Percentiles rank a stretch among this genome's conserved stretches.
These are phyloP conservation scores for Apomyelois bistriatella DNA, from an alignment of 2,888 invertebrate species.

Conservation along the genomic window DNA sequence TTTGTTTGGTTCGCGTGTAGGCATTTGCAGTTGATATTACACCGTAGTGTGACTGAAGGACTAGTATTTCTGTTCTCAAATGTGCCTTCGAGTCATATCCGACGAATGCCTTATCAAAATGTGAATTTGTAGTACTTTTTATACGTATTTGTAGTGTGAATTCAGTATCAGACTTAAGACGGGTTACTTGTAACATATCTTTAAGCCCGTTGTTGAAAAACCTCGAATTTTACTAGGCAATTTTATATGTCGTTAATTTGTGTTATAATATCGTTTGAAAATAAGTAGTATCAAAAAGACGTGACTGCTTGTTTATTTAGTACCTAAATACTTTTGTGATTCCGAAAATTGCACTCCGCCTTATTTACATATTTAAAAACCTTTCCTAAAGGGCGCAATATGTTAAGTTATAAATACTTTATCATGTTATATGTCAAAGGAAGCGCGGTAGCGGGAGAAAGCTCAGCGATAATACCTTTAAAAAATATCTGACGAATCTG, in stretches of 20 bases:
- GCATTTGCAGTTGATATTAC: constrained; percentile 18
- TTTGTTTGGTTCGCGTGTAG: constrained; percentile 30
- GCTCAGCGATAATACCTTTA: no score
- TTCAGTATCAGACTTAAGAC: constrained; percentile 23
- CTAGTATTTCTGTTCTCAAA: constrained; percentile 14
- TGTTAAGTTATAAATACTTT: background rate
- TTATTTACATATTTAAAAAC: background rate
- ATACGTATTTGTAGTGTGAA: constrained; percentile 61
- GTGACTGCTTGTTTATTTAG: no score
- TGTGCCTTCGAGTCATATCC: constrained; percentile 77
- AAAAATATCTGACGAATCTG: no score
- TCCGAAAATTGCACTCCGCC: background rate
- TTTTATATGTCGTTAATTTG: background rate
- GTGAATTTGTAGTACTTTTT: constrained; percentile 65
- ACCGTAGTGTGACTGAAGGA: constrained; percentile 10
- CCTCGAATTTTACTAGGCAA: background rate
- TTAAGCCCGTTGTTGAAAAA: background rate
- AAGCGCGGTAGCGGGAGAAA: background rate
- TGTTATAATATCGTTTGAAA: background rate
- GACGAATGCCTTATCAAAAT: constrained; percentile 67
- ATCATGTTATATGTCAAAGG: background rate
- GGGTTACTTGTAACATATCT: constrained; percentile 9
- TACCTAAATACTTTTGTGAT: no score
- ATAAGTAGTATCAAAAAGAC: no score
- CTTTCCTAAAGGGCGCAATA: background rate